These are phyloP conservation scores for Caenorhabditis sp. DNA, from an alignment of 2,888 invertebrate genomes.

Conservation along the genomic window DNA sequence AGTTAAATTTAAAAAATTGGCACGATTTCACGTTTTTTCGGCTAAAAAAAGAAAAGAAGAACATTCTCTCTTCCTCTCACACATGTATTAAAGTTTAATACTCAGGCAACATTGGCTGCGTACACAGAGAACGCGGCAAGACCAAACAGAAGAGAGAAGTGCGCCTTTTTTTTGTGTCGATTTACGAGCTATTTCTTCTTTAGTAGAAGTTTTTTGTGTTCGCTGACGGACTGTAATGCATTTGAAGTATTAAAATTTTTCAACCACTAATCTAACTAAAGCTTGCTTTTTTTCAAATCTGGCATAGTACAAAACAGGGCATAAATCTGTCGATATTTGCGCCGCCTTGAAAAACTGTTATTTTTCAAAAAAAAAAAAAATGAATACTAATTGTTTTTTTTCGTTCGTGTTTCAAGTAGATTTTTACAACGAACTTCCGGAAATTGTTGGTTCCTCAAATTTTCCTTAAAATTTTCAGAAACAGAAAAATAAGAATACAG, in stretches of 20 bases:
- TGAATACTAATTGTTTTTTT: too few relatives aligned
- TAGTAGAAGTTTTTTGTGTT: too few relatives aligned
- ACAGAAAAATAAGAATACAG: background rate
- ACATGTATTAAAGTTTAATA: slow-evolving; percentile 33
- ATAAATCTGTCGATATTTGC: too few relatives aligned
- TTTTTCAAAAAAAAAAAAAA: too few relatives aligned
- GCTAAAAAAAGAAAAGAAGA: slow-evolving; percentile 38
- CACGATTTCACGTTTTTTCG: background rate
- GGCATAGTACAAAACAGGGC: too few relatives aligned
- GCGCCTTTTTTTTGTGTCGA: slow-evolving; percentile 24
- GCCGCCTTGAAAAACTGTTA: too few relatives aligned
- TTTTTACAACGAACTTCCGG: background rate
- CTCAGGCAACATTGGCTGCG: slow-evolving; percentile 39
- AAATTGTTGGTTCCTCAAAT: slow-evolving; percentile 8
- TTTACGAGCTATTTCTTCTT: slow-evolving; percentile 16
- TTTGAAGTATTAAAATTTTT: too few relatives aligned
- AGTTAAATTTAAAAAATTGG: slow-evolving; percentile 9
- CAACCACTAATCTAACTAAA: too few relatives aligned
- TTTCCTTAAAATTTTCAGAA: slow-evolving; percentile 11
- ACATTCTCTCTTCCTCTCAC: background rate
- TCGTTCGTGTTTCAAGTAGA: too few relatives aligned
- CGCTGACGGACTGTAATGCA: too few relatives aligned
- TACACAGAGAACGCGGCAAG: slow-evolving; percentile 12
- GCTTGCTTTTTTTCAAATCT: too few relatives aligned
- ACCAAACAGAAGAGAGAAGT: slow-evolving; percentile 9